A percentile compares a stretch with the other conserved stretches of the same genome.
These are phyloP conservation scores for Eptesicus fuscus DNA, from an alignment of 2,113 vertebrate genomes.

Conservation along the genomic window DNA sequence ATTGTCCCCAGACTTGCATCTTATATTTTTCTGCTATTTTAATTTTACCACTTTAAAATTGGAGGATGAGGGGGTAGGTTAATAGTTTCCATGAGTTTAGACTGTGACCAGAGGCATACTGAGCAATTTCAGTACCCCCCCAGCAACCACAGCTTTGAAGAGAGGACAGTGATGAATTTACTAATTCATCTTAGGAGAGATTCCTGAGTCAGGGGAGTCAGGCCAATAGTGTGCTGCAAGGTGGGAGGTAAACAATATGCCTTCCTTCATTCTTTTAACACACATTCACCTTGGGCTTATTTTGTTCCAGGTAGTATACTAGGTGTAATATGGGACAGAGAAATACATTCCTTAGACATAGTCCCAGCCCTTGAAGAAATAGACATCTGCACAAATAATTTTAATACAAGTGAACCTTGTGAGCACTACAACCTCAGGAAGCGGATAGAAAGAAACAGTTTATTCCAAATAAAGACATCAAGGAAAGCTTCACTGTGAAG, in stretches of 20 bases:
- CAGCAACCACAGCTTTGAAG: not conserved
- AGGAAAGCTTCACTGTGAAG: not conserved
- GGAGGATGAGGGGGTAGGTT: constrained; percentile 36
- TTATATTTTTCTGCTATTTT: constrained; percentile 52
- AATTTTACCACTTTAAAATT: constrained; percentile 64
- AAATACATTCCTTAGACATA: not conserved
- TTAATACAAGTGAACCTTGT: not conserved
- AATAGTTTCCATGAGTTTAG: constrained; percentile 64
- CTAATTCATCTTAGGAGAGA: constrained; percentile 26
- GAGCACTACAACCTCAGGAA: not conserved
- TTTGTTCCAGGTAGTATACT: not conserved
- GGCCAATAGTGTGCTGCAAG: not conserved
- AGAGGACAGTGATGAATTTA: constrained; percentile 26
- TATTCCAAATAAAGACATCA: not conserved
- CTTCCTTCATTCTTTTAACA: constrained; percentile 26
- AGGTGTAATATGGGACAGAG: not conserved
- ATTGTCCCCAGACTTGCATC: not conserved
- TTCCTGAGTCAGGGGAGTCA: not conserved
- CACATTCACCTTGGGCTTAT: not conserved
- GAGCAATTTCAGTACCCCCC: constrained; percentile 43
- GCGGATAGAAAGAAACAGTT: not conserved
- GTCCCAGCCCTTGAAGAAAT: not conserved
- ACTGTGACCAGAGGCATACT: constrained; percentile 51
- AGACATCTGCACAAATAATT: not conserved
- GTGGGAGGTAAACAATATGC: not conserved